phyloP scores from a whole-genome alignment of 1,140 invertebrate genomes.

The Helicoverpa zea region DNA sequence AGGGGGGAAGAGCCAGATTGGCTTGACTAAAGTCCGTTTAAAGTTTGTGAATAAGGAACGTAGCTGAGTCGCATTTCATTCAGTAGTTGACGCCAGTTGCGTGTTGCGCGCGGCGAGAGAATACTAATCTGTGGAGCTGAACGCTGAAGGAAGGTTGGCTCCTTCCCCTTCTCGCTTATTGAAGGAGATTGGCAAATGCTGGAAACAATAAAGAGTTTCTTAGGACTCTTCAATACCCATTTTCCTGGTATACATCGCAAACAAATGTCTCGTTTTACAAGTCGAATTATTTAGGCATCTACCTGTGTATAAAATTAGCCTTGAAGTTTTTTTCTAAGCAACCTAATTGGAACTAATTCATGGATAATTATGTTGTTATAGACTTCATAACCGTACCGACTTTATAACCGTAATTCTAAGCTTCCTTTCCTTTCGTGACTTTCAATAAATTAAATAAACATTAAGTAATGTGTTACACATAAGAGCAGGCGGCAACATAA shows the following conservation, averaged over 20 bases:
- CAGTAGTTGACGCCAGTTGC: conserved; percentile 55
- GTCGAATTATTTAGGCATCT: background rate
- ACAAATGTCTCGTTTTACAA: background rate
- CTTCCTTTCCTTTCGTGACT: too few species aligned
- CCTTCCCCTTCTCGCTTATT: conserved; percentile 18
- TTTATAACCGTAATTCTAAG: too few species aligned
- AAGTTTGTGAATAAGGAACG: conserved; percentile 50
- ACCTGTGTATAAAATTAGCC: too few species aligned
- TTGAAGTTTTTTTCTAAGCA: too few species aligned
- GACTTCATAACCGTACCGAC: too few species aligned
- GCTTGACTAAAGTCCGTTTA: conserved; percentile 38
- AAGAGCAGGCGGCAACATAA: background rate
- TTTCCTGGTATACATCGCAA: background rate
- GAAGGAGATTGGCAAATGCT: conserved; percentile 13
- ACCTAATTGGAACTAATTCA: too few species aligned
- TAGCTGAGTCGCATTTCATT: conserved; percentile 56
- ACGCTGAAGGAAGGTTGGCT: conserved; percentile 14
- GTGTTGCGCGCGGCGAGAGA: conserved; percentile 43
- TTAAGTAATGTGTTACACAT: background rate
- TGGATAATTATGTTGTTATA: too few species aligned
- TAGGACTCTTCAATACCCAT: conserved; percentile 11
- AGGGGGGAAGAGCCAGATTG: conserved; percentile 50
- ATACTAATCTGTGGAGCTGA: conserved; percentile 47
- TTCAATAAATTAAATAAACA: too few species aligned
- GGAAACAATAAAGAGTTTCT: conserved; percentile 36